phyloP scores from a whole-genome alignment of 2,113 vertebrate genomes.

The Columbina picui region DNA sequence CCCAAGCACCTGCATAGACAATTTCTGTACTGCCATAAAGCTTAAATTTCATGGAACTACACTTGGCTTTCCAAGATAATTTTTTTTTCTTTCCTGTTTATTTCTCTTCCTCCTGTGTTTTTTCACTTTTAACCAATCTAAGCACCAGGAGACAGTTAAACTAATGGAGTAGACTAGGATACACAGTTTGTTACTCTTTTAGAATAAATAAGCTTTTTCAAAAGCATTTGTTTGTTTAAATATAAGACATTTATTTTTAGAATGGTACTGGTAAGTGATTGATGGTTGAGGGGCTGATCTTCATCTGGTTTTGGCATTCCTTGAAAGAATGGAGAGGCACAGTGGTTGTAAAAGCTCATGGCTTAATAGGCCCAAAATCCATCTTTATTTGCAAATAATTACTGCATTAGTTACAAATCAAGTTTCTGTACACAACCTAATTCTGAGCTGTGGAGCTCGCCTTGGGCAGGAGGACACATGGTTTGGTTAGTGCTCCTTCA shows the following conservation, averaged over 20 bases:
- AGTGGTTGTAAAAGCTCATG: background rate
- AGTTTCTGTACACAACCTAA: background rate
- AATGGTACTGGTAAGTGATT: background rate
- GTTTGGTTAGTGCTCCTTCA: background rate
- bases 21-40: background rate
- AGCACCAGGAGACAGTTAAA: background rate
- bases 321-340: background rate
- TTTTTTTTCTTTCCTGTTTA: fast-evolving
- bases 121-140: background rate
- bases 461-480: fast-evolving
- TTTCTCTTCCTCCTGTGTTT: background rate
- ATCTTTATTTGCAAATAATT: background rate
- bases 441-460: background rate
- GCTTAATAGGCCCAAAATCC: background rate
- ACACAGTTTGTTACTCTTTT: background rate
- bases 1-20: background rate
- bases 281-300: background rate
- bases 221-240: background rate
- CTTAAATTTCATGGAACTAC: background rate
- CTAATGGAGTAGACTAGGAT: background rate
- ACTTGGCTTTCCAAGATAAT: background rate
- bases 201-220: background rate
- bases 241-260: background rate
- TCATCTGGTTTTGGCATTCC: background rate
- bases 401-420: background rate